These are phyloP conservation scores for Laspeyria flexula DNA, from an alignment of 2,888 invertebrate species.

Conservation along the genomic window DNA sequence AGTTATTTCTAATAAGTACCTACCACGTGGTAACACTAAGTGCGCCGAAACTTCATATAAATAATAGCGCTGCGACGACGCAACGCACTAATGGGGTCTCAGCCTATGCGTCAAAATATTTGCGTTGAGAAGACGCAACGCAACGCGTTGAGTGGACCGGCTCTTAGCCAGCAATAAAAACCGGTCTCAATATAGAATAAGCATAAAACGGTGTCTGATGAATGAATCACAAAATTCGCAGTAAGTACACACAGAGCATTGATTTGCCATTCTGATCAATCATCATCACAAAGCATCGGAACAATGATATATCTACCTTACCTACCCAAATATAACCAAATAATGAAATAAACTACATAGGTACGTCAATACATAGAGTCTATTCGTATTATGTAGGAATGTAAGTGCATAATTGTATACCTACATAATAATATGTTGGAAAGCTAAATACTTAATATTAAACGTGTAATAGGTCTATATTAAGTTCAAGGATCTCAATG, in stretches of 20 bases:
- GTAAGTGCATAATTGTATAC: conserved; percentile 4
- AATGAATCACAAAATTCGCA: conserved; percentile 3
- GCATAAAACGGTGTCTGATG: neutral
- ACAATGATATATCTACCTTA: conserved; percentile 2
- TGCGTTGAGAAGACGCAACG: too few relatives aligned
- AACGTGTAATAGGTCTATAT: too few relatives aligned
- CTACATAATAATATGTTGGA: conserved; percentile 17
- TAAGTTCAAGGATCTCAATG: too few relatives aligned
- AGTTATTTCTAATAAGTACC: too few relatives aligned
- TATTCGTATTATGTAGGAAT: conserved; percentile 1
- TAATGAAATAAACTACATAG: neutral
- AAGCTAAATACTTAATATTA: conserved; percentile 4
- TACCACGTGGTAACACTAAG: too few relatives aligned
- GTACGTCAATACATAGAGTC: neutral
- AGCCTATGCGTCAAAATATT: too few relatives aligned
- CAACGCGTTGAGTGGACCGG: too few relatives aligned
- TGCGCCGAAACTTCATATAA: too few relatives aligned
- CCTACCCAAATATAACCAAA: too few relatives aligned
- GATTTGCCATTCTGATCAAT: conserved; percentile 8
- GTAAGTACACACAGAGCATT: neutral
- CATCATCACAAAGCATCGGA: conserved; percentile 3
- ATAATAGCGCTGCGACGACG: too few relatives aligned
- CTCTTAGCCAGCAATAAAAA: too few relatives aligned
- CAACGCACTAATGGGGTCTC: too few relatives aligned
- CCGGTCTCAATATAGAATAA: neutral